phyloP scores from a whole-genome alignment of 2,888 invertebrate genomes.

The Eristalis intricaria region DNA sequence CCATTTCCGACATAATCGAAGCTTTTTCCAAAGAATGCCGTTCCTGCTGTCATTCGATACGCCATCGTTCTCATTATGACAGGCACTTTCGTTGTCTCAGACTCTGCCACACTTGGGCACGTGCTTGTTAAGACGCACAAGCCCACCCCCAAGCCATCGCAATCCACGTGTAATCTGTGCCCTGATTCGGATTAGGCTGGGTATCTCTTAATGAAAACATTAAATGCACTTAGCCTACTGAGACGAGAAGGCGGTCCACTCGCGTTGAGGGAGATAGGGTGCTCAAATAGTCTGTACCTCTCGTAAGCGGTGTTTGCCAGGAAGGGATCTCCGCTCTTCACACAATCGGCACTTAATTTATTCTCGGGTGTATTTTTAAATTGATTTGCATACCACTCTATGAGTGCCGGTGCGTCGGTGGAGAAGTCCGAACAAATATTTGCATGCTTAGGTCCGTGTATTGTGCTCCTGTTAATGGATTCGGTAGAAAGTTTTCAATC shows the following conservation, averaged over 20 bases:
- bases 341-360: background rate
- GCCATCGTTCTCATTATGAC: background rate
- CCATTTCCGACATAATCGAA: too few relatives aligned
- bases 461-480: background rate
- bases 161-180: constrained; percentile 7
- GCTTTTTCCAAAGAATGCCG: too few relatives aligned
- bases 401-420: background rate
- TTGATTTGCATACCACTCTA: background rate
- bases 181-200: background rate
- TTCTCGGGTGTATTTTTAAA: background rate
- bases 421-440: background rate
- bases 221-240: background rate
- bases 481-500: background rate
- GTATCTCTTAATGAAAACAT: background rate
- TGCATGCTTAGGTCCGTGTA: background rate
- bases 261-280: too few relatives aligned
- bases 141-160: background rate
- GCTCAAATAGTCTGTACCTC: background rate
- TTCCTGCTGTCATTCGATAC: background rate
- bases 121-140: background rate
- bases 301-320: background rate
- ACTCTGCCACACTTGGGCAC: background rate
- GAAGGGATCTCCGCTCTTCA: background rate
- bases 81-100: background rate
- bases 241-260: background rate